Percentiles rank a stretch among this genome's conserved stretches.
phyloP scores from a whole-genome alignment of 2,888 invertebrate species.

The Mamestra brassicae region DNA sequence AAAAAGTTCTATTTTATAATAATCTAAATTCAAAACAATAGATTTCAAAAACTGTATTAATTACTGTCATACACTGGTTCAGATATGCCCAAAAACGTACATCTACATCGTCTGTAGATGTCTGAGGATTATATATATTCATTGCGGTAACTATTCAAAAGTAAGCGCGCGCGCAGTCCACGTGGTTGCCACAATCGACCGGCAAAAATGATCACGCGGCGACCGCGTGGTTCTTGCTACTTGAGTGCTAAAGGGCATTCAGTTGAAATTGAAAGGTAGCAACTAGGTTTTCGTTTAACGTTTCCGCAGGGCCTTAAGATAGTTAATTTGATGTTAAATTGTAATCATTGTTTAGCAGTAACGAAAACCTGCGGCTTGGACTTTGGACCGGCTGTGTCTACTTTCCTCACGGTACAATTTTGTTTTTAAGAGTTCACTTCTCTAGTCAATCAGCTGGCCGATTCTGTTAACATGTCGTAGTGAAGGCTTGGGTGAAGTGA shows the following conservation, averaged over 20 bases:
- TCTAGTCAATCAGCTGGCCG: not conserved
- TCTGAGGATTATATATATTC: not conserved
- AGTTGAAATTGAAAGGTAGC: constrained; percentile 13
- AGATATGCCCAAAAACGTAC: not conserved
- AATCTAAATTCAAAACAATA: too few species aligned
- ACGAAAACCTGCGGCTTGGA: not conserved
- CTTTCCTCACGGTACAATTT: not conserved
- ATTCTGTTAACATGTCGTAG: too few species aligned
- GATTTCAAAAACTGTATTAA: too few species aligned
- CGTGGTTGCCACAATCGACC: constrained; percentile 19
- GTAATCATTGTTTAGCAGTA: not conserved
- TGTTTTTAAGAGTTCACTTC: not conserved
- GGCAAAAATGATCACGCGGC: constrained; percentile 33
- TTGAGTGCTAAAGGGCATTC: constrained; percentile 22
- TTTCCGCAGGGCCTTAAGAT: not conserved
- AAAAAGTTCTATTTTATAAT: too few species aligned
- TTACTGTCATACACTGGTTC: not conserved
- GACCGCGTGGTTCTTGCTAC: constrained; percentile 18
- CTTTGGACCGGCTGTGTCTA: not conserved
- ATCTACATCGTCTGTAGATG: not conserved
- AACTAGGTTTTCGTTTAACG: constrained; percentile 1
- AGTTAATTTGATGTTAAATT: not conserved
- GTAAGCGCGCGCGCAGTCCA: constrained; percentile 7
- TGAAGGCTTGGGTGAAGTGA: too few species aligned
- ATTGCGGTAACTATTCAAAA: constrained; percentile 7